Percentiles rank a stretch among this genome's conserved stretches.
phyloP scores from a whole-genome alignment of 2,797 vertebrate genomes.

The Varecia variegata region DNA sequence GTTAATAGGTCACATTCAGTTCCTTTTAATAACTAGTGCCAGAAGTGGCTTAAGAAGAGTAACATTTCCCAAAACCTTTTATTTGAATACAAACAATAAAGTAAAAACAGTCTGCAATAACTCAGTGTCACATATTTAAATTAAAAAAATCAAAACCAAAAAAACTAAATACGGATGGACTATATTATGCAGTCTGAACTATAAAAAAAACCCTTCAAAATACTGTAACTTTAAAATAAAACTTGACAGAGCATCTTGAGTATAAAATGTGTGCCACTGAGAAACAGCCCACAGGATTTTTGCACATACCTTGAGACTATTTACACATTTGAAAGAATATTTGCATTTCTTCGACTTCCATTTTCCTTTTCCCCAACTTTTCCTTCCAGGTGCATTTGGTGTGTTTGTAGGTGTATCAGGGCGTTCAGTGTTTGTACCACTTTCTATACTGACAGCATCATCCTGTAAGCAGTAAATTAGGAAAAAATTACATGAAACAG shows the following conservation, averaged over 20 bases:
- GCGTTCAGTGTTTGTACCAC: conserved; percentile 94
- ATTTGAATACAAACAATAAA: conserved; percentile 51
- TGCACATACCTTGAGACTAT: conserved; percentile 93
- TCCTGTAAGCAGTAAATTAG: conserved; percentile 86
- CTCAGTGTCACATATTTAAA: not conserved
- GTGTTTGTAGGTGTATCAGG: conserved; percentile 98
- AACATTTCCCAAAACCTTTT: conserved; percentile 6
- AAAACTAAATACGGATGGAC: not conserved
- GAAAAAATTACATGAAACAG: conserved; percentile 30
- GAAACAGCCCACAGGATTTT: not conserved
- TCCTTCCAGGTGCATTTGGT: conserved; percentile 94
- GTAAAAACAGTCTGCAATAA: not conserved
- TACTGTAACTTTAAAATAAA: conserved; percentile 35
- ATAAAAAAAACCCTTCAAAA: not conserved
- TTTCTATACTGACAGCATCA: conserved; percentile 96
- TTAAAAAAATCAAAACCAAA: not conserved
- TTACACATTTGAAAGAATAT: conserved; percentile 99
- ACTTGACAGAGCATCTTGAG: not conserved
- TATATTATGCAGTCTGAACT: not conserved
- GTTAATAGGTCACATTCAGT: conserved; percentile 29
- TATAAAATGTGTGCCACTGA: not conserved
- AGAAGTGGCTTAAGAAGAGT: conserved; percentile 17
- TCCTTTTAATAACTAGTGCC: conserved; percentile 33
- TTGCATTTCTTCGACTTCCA: conserved; percentile 99
- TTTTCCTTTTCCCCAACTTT: conserved; percentile 99